These are phyloP conservation scores for Mechanitis messenoides DNA, from an alignment of 2,888 invertebrate genomes.

Conservation along the genomic window DNA sequence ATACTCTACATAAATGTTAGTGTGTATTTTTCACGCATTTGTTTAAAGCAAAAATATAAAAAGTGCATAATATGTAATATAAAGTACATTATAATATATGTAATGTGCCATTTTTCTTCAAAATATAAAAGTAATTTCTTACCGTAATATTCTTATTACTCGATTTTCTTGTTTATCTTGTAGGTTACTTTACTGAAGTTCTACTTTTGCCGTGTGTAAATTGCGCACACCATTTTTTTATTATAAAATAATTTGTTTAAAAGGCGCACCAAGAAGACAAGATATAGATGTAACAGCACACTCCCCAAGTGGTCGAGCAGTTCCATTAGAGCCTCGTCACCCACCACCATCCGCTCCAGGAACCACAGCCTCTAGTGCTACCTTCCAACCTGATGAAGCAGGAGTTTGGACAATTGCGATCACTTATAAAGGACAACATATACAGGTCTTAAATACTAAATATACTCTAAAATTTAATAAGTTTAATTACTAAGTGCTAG, in stretches of 20 bases:
- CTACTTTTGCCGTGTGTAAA: too few relatives aligned
- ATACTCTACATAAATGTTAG: too few relatives aligned
- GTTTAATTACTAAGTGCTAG: not conserved
- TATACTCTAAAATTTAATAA: not conserved
- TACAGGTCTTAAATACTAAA: conserved; percentile 72
- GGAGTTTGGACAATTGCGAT: conserved; percentile 98
- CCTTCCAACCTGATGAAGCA: conserved; percentile 97
- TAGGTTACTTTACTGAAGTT: too few relatives aligned
- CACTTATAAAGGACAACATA: conserved; percentile 96
- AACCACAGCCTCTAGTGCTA: conserved; percentile 89
- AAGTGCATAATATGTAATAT: too few relatives aligned
- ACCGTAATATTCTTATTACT: too few relatives aligned
- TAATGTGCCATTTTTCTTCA: too few relatives aligned
- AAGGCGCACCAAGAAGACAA: conserved; percentile 85
- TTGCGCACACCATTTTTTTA: not conserved
- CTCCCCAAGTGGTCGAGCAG: conserved; percentile 90
- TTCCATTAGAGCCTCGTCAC: conserved; percentile 67
- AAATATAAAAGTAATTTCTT: too few relatives aligned
- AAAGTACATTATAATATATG: too few relatives aligned
- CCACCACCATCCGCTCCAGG: conserved; percentile 91
- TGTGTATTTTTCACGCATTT: too few relatives aligned
- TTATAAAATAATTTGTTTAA: conserved; percentile 11
- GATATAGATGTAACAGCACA: conserved; percentile 95
- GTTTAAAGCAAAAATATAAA: too few relatives aligned
- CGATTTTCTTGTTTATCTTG: too few relatives aligned